These are phyloP conservation scores for Apodemus speciosus DNA, from an alignment of 2,113 vertebrate species.

Conservation along the genomic window DNA sequence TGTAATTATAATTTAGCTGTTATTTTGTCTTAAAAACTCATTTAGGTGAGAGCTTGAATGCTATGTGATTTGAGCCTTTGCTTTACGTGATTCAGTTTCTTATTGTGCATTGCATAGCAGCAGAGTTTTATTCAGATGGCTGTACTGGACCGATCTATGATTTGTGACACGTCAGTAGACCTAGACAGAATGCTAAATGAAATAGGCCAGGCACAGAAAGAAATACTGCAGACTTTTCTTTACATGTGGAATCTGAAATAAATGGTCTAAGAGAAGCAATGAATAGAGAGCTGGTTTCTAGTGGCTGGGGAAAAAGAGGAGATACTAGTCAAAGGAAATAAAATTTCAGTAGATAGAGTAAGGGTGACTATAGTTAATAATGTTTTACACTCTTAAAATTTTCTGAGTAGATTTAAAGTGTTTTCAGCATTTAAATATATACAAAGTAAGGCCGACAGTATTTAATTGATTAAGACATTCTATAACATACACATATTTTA, in stretches of 20 bases:
- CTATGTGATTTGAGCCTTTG: not conserved
- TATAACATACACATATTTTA: not conserved
- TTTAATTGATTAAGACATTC: not conserved
- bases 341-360: not conserved
- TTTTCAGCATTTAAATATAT: not conserved
- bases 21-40: not conserved
- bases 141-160: not conserved
- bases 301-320: not conserved
- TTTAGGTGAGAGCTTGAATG: not conserved
- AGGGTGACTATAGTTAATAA: too few species aligned
- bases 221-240: not conserved
- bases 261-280: not conserved
- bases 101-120: not conserved
- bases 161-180: not conserved
- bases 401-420: not conserved
- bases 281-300: not conserved
- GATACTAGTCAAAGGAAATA: too few species aligned
- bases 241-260: not conserved
- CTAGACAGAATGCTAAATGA: not conserved
- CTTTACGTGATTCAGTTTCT: not conserved
- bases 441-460: not conserved
- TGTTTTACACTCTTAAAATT: not conserved
- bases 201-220: not conserved
- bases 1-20: not conserved
- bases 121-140: not conserved